Conservation (phyloP, 2,888 invertebrate species). For the Laothoe populi region DNA sequence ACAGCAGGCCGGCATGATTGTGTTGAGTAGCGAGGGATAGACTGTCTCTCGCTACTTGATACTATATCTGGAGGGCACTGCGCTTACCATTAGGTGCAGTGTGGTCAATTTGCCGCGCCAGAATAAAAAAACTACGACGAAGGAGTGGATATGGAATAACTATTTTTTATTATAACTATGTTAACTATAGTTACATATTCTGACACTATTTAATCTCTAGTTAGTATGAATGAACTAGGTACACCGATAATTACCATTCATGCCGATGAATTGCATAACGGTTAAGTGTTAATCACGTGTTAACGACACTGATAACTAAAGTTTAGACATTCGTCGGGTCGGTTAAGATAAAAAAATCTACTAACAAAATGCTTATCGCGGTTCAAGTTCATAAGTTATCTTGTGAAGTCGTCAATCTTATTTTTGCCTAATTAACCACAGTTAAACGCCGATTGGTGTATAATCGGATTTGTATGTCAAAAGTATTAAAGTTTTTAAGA, state of each 20-base stretch:
- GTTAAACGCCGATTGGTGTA: constrained; percentile 17
- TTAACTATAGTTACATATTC: background rate
- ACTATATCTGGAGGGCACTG: no score
- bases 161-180: no score
- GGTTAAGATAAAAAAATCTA: constrained; percentile 18
- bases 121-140: no score
- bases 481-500: background rate
- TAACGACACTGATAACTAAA: constrained; percentile 10
- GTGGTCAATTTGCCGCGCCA: no score
- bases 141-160: no score
- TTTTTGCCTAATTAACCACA: constrained; percentile 16
- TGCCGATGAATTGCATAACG: constrained; percentile 11
- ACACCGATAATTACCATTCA: constrained; percentile 8
- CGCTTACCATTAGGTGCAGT: no score
- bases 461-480: background rate
- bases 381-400: constrained; percentile 24
- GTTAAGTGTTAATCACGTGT: constrained; percentile 19
- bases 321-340: background rate
- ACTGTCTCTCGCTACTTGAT: no score
- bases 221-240: background rate
- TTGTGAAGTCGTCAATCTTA: constrained; percentile 7
- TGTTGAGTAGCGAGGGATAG: no score
- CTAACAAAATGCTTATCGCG: constrained; percentile 8
- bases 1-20: background rate
- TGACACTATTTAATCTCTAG: background rate